Percentiles rank a stretch among this genome's conserved stretches.
phyloP scores from a whole-genome alignment of 2,113 vertebrate species.

The Nyctibius bracteatus region DNA sequence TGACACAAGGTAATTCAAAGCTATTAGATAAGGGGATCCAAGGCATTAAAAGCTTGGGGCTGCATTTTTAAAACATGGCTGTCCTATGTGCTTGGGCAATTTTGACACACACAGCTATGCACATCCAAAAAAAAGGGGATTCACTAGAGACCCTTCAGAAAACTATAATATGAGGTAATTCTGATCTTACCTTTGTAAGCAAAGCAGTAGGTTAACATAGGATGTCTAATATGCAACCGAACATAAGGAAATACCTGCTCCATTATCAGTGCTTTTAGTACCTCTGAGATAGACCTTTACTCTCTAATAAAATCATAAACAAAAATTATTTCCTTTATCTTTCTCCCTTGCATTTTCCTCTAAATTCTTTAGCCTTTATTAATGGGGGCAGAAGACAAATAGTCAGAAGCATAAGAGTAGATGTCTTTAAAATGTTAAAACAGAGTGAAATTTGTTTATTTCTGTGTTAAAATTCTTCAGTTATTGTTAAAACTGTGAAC shows the following conservation, averaged over 20 bases:
- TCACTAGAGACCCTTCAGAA: not conserved
- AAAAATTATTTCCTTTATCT: not conserved
- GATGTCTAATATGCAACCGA: not conserved
- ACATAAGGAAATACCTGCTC: not conserved
- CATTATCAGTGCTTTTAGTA: not conserved
- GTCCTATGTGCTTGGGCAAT: not conserved
- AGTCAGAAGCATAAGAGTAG: not conserved
- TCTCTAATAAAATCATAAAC: not conserved
- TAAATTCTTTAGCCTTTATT: not conserved
- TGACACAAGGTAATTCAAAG: constrained; percentile 16
- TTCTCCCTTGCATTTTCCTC: not conserved
- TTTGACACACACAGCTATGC: not conserved
- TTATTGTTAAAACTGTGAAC: not conserved
- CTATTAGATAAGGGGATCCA: not conserved
- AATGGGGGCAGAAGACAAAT: not conserved
- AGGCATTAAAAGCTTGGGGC: not conserved
- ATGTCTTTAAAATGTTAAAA: not conserved
- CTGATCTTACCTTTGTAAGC: not conserved
- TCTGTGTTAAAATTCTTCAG: not conserved
- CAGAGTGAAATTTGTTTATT: not conserved
- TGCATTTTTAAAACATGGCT: not conserved
- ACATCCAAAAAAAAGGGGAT: not conserved
- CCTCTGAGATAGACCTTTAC: not conserved
- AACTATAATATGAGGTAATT: not conserved
- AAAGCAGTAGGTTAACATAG: not conserved